Evolutionary conservation across 1,140 invertebrate species (phyloP), one percentile per base, ranked within the genome.

Genomic region (Diorhabda sublineata): DNA sequence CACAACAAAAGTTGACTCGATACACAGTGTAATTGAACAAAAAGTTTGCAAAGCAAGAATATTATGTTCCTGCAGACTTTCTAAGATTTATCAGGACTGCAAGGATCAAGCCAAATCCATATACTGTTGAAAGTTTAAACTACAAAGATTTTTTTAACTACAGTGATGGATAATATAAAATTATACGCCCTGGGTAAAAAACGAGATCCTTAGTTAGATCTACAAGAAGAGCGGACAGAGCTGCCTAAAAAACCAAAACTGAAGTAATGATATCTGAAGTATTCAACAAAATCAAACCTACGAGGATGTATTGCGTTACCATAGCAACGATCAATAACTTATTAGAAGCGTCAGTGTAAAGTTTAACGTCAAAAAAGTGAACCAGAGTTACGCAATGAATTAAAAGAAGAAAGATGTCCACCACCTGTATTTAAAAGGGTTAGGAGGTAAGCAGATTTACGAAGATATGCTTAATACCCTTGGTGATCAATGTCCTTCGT

Each of bases 1-100:
- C 59, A 59, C 44, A 67, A 67, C 59, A 42, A 42, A 67, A 59
- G 65, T 67, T 42, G 41, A 58, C 65, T 58, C 45, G 42, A 42
- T 67, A 26, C 65, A 67, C 43, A 67, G 65, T 59, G 8, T 59
- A 59, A 67, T 67, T 8, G 4, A 60, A 41, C 42, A 63, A 63
- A 63, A 44, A 9, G 42, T 7, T 2, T 26, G 26, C 26, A 26
- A 26, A 26, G 43, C 3, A 42, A 41, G 61, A 63, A 44, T 9
- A 63, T 45, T 63, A 41, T 44, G 42, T 45, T 41, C 61, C 26
- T 3, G 61, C 61, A 41, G 61, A 11, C 9, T 11, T 8, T 5
- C 2, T 11, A 2, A 11, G 58, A 59, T 5, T 9, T 6, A 59
- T 11, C 5, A 5, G 41, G 5, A 5, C 5, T 5, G 58, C 58